Percentiles rank a stretch among this genome's conserved stretches.
phyloP scores from a whole-genome alignment of 1,140 invertebrate species.

The Ceratina australensis region DNA sequence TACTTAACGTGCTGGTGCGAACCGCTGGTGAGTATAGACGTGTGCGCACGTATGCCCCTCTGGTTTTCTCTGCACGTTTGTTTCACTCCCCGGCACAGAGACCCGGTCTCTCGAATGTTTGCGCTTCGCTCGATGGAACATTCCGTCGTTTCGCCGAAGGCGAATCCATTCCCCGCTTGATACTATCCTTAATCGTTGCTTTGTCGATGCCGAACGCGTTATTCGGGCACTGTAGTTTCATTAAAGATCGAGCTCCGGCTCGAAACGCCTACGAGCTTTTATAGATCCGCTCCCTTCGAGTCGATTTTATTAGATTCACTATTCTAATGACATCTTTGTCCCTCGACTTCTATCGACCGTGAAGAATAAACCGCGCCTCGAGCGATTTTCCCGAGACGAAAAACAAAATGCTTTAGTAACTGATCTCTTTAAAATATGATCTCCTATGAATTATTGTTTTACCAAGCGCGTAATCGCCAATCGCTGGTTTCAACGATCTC shows the following conservation, averaged over 20 bases:
- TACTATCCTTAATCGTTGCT: constrained; percentile 18
- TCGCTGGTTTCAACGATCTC: no score
- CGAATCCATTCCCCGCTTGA: constrained; percentile 18
- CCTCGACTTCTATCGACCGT: constrained; percentile 28
- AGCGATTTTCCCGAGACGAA: background rate
- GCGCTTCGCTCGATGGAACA: constrained; percentile 16
- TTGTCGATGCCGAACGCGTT: constrained; percentile 4
- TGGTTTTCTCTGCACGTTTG: constrained; percentile 13
- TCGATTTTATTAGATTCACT: background rate
- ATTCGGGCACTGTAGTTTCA: background rate
- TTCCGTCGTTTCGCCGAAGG: constrained; percentile 7
- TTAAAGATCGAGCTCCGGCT: background rate
- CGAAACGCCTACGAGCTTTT: constrained; percentile 17
- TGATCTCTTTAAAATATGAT: no score
- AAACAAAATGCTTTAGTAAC: background rate
- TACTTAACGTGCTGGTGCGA: constrained; percentile 67
- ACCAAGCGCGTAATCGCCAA: background rate
- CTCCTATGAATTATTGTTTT: no score
- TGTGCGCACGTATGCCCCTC: background rate
- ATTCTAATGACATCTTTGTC: constrained; percentile 10
- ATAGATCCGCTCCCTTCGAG: background rate
- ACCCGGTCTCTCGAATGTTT: constrained; percentile 11
- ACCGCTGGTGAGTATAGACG: constrained; percentile 63
- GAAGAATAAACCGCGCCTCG: constrained; percentile 17
- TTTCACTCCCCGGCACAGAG: background rate